Conservation (phyloP, 2,113 vertebrate genomes). For the Fregata magnificens region DNA sequence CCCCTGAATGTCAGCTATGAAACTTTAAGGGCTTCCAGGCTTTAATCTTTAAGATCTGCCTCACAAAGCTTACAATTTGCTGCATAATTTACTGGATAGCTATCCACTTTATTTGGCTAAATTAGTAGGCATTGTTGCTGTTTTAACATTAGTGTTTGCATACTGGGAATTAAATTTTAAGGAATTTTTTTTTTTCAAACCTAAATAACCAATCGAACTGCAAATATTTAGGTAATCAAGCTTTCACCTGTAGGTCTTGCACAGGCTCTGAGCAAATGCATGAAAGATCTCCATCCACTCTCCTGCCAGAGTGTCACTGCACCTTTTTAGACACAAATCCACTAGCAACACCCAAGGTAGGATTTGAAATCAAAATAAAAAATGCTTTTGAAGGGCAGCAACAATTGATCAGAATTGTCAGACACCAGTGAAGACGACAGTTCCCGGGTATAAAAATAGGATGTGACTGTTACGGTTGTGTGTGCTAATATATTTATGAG, state of each 20-base stretch:
- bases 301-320: neutral
- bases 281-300: neutral
- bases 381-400: neutral
- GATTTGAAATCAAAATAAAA: neutral
- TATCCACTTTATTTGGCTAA: neutral
- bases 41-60: neutral
- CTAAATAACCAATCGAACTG: neutral
- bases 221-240: neutral
- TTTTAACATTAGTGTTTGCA: neutral
- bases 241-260: neutral
- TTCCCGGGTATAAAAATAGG: neutral
- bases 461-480: neutral
- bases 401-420: neutral
- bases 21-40: neutral
- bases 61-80: neutral
- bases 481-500: slow-evolving; percentile 15
- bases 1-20: neutral
- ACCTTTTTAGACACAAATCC: neutral
- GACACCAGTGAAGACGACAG: neutral
- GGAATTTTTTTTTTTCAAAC: neutral
- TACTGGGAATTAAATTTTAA: neutral
- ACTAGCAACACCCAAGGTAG: neutral
- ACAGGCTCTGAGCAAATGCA: neutral
- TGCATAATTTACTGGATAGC: neutral
- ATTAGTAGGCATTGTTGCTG: neutral